phyloP scores from a whole-genome alignment of 2,888 invertebrate genomes.

The Eupithecia inturbata region DNA sequence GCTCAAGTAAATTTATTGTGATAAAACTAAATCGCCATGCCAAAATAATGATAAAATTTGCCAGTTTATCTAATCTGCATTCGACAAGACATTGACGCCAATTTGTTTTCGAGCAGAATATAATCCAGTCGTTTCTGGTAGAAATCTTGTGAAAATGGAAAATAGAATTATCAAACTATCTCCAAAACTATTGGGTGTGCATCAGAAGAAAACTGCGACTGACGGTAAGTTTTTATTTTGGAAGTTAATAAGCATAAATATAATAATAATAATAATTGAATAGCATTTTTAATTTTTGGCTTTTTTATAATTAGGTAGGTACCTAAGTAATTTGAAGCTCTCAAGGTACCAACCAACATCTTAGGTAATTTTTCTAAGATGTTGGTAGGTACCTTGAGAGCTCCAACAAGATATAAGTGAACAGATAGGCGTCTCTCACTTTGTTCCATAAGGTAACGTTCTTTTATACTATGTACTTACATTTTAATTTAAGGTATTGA shows the following conservation, averaged over 20 bases:
- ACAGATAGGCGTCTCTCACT: too few relatives aligned
- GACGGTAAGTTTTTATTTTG: constrained; percentile 59
- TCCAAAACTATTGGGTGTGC: constrained; percentile 52
- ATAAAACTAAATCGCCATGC: constrained; percentile 24
- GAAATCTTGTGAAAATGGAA: constrained; percentile 55
- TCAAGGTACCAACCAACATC: too few relatives aligned
- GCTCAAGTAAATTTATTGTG: not conserved
- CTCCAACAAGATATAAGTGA: too few relatives aligned
- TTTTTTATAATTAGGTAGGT: too few relatives aligned
- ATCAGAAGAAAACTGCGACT: constrained; percentile 60
- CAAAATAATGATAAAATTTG: constrained; percentile 55
- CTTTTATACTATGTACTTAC: too few relatives aligned
- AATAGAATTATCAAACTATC: constrained; percentile 60
- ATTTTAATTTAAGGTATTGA: too few relatives aligned
- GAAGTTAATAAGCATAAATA: too few relatives aligned
- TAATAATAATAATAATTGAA: too few relatives aligned
- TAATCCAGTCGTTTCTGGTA: constrained; percentile 55
- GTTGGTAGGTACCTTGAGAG: too few relatives aligned
- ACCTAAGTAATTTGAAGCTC: too few relatives aligned
- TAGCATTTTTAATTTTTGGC: not conserved
- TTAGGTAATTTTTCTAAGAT: too few relatives aligned
- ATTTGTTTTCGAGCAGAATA: constrained; percentile 58
- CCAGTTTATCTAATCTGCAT: constrained; percentile 66
- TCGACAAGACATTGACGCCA: constrained; percentile 53
- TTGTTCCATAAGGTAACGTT: too few relatives aligned